phyloP scores from a whole-genome alignment of 2,113 vertebrate genomes.

The Aptenodytes forsteri region DNA sequence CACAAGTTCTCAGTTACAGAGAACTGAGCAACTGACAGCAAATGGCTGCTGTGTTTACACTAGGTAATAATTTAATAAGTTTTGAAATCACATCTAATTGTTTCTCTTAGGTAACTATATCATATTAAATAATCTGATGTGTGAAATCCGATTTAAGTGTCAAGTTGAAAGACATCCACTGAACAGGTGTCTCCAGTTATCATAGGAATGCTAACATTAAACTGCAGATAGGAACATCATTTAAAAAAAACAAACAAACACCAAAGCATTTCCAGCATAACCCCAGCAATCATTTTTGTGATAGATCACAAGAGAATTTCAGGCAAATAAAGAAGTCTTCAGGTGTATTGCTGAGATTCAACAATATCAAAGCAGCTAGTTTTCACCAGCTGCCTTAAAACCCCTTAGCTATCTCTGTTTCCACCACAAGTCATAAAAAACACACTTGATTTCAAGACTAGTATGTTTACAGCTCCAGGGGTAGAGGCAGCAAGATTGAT shows the following conservation, averaged over 20 bases:
- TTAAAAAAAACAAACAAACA: not conserved
- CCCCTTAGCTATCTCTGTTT: not conserved
- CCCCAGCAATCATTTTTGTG: not conserved
- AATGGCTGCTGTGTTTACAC: not conserved
- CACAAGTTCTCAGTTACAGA: not conserved
- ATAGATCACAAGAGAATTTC: not conserved
- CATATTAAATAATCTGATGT: not conserved
- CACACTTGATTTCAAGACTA: not conserved
- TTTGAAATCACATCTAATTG: not conserved
- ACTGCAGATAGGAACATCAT: not conserved
- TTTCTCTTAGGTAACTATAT: not conserved
- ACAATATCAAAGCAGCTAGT: not conserved
- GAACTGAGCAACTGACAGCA: not conserved
- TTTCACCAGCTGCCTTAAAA: not conserved
- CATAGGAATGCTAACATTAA: not conserved
- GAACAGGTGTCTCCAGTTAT: not conserved
- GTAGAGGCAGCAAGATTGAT: not conserved
- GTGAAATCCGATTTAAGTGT: not conserved
- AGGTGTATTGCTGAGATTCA: not conserved
- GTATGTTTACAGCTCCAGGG: slow-evolving; percentile 23
- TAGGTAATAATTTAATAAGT: not conserved
- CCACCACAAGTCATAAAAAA: not conserved
- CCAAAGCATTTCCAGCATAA: not conserved
- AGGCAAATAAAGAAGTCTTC: not conserved
- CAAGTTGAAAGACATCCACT: not conserved